phyloP scores from a whole-genome alignment of 2,113 vertebrate genomes.

The Tiliqua scincoides region DNA sequence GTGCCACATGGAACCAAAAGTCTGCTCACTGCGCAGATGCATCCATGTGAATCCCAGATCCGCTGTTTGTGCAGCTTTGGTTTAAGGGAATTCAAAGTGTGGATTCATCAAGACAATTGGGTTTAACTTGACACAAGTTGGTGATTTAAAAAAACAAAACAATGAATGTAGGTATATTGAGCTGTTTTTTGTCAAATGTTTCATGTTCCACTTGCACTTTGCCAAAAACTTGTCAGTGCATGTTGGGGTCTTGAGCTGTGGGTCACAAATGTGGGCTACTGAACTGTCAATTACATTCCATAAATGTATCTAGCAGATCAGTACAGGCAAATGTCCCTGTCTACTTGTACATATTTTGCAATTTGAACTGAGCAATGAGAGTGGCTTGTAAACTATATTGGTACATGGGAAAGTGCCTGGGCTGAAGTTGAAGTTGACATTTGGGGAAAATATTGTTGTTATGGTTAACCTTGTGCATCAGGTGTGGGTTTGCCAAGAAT shows the following conservation, averaged over 20 bases:
- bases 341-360: background rate
- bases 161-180: background rate
- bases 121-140: background rate
- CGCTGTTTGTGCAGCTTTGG: no score
- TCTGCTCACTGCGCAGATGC: no score
- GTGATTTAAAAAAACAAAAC: background rate
- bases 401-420: background rate
- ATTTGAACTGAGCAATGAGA: constrained; percentile 1
- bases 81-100: background rate
- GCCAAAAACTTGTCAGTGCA: background rate
- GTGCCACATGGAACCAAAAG: no score
- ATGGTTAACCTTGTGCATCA: background rate
- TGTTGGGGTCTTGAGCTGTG: background rate
- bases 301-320: background rate
- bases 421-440: background rate
- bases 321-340: background rate
- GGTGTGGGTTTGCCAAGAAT: background rate
- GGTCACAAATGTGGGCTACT: background rate
- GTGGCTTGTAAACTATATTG: background rate
- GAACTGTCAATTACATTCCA: background rate
- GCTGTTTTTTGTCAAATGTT: background rate
- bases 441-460: background rate
- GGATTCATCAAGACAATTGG: background rate
- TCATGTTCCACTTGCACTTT: background rate
- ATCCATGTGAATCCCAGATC: no score